Evolutionary conservation across 2,888 invertebrate genomes (phyloP).

Genomic region (Mesorhabditis belari): DNA sequence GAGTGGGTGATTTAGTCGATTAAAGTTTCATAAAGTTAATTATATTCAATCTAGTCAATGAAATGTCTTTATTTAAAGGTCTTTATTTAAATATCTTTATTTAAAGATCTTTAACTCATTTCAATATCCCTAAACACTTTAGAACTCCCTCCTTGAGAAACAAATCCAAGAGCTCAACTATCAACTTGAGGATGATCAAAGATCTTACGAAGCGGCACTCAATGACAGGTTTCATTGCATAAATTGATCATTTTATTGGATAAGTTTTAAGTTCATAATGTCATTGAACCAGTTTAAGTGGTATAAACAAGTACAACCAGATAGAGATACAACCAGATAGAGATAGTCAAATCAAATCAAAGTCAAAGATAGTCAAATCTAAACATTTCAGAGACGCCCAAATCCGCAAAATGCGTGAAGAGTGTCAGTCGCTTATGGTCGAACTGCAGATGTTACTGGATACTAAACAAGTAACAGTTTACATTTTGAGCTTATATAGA

Average conservation of each 20-base stretch:
- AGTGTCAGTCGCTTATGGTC: constrained; percentile 53
- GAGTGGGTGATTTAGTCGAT: constrained; percentile 48
- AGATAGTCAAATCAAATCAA: too few relatives aligned
- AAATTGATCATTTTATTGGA: too few relatives aligned
- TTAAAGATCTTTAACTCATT: too few relatives aligned
- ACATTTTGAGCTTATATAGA: too few relatives aligned
- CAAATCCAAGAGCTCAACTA: constrained; percentile 55
- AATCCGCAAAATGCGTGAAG: constrained; percentile 49
- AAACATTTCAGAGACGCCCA: constrained; percentile 38
- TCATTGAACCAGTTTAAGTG: too few relatives aligned
- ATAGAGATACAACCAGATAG: too few relatives aligned
- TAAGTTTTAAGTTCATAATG: too few relatives aligned
- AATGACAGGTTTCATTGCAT: constrained; percentile 21
- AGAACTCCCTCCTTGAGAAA: constrained; percentile 57
- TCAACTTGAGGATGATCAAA: constrained; percentile 55
- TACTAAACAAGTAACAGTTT: constrained; percentile 57
- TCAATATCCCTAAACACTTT: too few relatives aligned
- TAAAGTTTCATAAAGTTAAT: constrained; percentile 14
- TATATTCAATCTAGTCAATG: too few relatives aligned
- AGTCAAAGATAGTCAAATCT: background rate
- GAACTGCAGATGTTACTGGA: constrained; percentile 54
- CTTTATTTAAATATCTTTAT: too few relatives aligned
- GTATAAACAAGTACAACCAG: too few relatives aligned
- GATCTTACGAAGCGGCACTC: constrained; percentile 53
- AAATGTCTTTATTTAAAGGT: too few relatives aligned